These are phyloP conservation scores for Pangasius larnaudii DNA, from an alignment of 2,797 vertebrate species.

Conservation along the genomic window DNA sequence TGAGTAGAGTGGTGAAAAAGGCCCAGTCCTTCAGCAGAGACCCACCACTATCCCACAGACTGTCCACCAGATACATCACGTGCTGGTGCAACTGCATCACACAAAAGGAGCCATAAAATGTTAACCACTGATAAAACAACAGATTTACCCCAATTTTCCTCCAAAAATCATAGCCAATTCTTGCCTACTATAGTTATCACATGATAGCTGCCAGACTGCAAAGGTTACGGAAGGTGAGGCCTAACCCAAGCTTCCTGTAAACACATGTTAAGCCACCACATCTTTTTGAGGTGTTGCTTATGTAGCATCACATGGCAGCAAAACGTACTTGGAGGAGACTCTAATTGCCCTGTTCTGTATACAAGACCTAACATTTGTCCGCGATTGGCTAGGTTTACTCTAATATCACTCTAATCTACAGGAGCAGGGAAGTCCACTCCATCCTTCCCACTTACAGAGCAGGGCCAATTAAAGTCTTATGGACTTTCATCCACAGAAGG, in stretches of 20 bases:
- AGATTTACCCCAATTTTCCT: neutral
- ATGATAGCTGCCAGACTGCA: neutral
- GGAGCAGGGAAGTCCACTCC: neutral
- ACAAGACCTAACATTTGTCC: neutral
- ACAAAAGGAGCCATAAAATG: neutral
- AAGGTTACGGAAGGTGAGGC: neutral
- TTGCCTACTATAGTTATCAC: neutral
- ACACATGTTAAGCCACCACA: neutral
- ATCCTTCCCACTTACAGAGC: neutral
- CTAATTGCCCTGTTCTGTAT: neutral
- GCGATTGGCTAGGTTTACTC: neutral
- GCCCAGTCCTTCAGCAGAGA: slow-evolving; percentile 89
- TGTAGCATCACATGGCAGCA: neutral
- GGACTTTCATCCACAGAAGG: neutral
- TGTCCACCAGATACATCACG: slow-evolving; percentile 89
- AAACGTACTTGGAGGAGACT: neutral
- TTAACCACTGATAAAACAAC: neutral
- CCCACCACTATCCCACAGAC: slow-evolving; percentile 89
- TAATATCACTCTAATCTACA: neutral
- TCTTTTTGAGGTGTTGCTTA: neutral
- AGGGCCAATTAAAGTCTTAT: neutral
- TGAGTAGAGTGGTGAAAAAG: slow-evolving; percentile 80
- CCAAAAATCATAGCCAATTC: neutral
- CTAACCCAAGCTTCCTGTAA: neutral
- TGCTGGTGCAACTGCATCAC: slow-evolving; percentile 83